phyloP scores from a whole-genome alignment of 1,140 invertebrate genomes.

The Papilio machaon region DNA sequence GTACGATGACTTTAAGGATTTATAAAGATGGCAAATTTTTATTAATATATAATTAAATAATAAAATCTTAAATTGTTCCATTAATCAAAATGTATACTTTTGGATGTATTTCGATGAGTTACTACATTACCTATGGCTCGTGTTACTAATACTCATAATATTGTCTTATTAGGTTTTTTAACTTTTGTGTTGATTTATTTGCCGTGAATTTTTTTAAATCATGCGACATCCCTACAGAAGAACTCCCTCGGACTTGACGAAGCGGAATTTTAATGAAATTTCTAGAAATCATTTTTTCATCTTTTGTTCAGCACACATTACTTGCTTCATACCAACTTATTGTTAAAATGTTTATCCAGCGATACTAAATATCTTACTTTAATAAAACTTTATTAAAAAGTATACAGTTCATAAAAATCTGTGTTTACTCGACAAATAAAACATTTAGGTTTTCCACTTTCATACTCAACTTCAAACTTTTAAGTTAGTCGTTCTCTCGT shows the following conservation, averaged over 20 bases:
- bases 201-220: background rate
- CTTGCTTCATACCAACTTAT: conserved; percentile 40
- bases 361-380: background rate
- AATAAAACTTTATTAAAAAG: conserved; percentile 1
- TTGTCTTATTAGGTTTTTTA: background rate
- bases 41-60: background rate
- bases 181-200: no score
- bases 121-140: background rate
- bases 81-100: background rate
- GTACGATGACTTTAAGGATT: conserved; percentile 18
- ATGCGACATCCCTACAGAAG: conserved; percentile 61
- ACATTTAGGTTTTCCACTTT: background rate
- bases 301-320: conserved; percentile 63
- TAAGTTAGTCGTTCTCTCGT: no score
- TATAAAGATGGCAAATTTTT: background rate
- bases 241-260: conserved; percentile 69
- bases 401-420: background rate
- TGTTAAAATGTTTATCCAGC: conserved; percentile 35
- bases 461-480: background rate
- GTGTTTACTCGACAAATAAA: background rate
- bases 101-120: background rate
- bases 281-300: conserved; percentile 74
- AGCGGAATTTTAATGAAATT: conserved; percentile 81
- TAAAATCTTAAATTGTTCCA: background rate
- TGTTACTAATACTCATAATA: background rate